Conservation (phyloP, 2,797 vertebrate genomes). For the Fistularia tabacaria region DNA sequence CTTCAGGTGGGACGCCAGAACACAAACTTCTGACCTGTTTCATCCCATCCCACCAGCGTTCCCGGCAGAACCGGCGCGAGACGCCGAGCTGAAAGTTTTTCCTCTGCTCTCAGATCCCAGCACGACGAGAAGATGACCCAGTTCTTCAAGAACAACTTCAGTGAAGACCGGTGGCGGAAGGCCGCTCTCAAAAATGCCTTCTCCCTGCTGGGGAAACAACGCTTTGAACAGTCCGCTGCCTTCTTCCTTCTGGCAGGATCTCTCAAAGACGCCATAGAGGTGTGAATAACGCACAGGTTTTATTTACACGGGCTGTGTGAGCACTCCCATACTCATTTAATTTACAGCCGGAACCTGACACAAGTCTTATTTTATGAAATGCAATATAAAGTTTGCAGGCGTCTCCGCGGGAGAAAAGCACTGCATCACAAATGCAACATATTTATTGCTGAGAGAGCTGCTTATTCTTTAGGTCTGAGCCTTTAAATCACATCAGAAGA, state of each 20-base stretch:
- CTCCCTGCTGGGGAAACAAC: constrained; percentile 95
- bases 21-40: not conserved
- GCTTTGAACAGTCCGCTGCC: constrained; percentile 96
- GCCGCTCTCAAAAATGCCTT: constrained; percentile 98
- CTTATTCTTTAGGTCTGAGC: constrained; percentile 24
- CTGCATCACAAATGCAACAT: constrained; percentile 4
- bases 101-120: constrained; percentile 80
- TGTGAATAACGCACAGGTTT: constrained; percentile 41
- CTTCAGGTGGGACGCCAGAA: constrained; percentile 79
- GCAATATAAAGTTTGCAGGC: constrained; percentile 4
- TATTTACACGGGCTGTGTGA: constrained; percentile 5
- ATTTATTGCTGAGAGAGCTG: constrained; percentile 17
- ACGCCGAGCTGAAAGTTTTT: no score
- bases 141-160: constrained; percentile 98
- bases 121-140: constrained; percentile 97
- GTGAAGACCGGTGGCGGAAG: constrained; percentile 94
- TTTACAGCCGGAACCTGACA: no score
- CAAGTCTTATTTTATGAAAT: no score
- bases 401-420: constrained; percentile 13
- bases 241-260: constrained; percentile 98
- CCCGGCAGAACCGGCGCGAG: no score
- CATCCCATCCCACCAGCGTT: no score
- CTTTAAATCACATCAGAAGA: constrained; percentile 36
- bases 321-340: not conserved
- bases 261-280: constrained; percentile 97